A percentile compares a stretch with the other conserved stretches of the same genome.
Conservation (phyloP, 1,140 invertebrate species). For the Lithobius niger region DNA sequence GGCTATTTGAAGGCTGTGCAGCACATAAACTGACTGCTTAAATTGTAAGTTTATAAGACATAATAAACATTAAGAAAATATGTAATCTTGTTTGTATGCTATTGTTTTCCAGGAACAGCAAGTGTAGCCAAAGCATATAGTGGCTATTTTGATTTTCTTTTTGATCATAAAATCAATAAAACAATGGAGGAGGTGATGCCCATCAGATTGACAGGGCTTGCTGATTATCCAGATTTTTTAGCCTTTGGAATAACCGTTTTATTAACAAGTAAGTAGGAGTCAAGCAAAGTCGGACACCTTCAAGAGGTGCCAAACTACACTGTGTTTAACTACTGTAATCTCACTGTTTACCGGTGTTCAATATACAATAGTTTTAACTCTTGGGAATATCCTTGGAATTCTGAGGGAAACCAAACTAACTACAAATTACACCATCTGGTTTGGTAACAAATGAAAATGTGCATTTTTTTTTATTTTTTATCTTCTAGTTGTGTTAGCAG, state of each 20-base stretch:
- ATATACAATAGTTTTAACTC: no score
- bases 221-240: conserved; percentile 69
- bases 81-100: no score
- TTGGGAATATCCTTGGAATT: no score
- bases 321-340: no score
- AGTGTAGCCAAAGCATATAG: conserved; percentile 53
- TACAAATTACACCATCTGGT: conserved; percentile 6
- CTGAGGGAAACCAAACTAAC: no score
- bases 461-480: conserved; percentile 11
- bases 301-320: no score
- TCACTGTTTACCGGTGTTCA: no score
- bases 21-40: no score
- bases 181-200: conserved; percentile 50
- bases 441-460: conserved; percentile 12
- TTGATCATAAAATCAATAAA: conserved; percentile 49
- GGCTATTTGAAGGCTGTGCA: no score
- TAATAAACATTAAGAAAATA: no score
- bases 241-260: conserved; percentile 53
- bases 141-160: conserved; percentile 59
- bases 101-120: conserved; percentile 4
- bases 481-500: conserved; percentile 49
- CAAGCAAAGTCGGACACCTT: no score
- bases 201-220: conserved; percentile 54
- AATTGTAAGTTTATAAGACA: no score
- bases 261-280: conserved; percentile 35